Conservation (phyloP, 2,888 invertebrate genomes). For the Busseola fusca region DNA sequence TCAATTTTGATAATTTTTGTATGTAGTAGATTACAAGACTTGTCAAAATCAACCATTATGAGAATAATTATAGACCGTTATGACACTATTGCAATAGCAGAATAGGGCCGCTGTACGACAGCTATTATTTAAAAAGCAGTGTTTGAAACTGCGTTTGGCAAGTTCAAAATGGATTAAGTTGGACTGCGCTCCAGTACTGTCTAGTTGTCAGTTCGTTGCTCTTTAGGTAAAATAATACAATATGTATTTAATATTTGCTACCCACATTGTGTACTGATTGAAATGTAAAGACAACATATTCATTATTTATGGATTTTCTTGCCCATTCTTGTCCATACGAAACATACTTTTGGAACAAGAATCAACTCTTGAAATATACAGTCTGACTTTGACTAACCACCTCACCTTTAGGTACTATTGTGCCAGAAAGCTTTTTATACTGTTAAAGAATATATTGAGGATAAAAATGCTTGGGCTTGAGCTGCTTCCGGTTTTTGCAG, state of each 20-base stretch:
- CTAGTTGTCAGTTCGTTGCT: conserved; percentile 4
- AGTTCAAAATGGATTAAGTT: conserved; percentile 39
- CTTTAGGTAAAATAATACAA: conserved; percentile 15
- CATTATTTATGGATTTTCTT: not conserved
- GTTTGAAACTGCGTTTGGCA: conserved; percentile 33
- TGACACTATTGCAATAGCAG: no score
- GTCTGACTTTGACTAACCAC: not conserved
- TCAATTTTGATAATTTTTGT: no score
- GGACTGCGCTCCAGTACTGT: conserved; percentile 11
- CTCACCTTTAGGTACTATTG: no score
- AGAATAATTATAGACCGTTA: no score
- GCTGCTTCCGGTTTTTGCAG: no score
- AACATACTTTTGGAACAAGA: not conserved
- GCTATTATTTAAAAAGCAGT: conserved; percentile 20
- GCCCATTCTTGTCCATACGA: not conserved
- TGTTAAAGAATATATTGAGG: no score
- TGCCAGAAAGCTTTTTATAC: no score
- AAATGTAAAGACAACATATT: not conserved
- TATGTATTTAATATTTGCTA: conserved; percentile 9
- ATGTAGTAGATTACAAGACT: no score
- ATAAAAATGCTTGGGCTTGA: no score
- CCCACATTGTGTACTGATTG: not conserved
- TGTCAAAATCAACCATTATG: no score
- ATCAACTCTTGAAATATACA: not conserved
- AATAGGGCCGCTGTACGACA: no score